phyloP scores from a whole-genome alignment of 2,888 invertebrate species.

The Parnassius smintheus region DNA sequence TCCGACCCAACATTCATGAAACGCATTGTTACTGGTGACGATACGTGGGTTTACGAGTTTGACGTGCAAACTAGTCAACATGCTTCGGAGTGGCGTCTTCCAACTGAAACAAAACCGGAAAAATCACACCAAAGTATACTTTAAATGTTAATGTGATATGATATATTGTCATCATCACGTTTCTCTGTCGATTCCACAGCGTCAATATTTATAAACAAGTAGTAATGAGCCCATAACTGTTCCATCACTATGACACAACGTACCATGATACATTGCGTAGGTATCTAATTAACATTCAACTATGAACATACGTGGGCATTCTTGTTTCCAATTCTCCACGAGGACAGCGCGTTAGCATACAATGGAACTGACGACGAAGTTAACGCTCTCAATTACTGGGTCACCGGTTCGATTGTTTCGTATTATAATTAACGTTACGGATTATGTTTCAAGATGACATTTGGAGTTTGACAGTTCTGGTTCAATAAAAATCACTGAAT shows the following conservation, averaged over 20 bases:
- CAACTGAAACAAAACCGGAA: too few relatives aligned
- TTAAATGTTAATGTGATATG: too few relatives aligned
- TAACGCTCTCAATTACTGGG: constrained; percentile 46
- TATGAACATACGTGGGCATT: constrained; percentile 25
- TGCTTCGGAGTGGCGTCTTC: too few relatives aligned
- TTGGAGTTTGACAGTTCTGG: constrained; percentile 15
- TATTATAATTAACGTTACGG: constrained; percentile 21
- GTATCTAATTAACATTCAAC: constrained; percentile 20
- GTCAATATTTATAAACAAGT: too few relatives aligned
- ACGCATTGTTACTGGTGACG: too few relatives aligned
- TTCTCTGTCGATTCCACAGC: too few relatives aligned
- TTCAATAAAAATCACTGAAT: neutral
- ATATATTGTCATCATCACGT: too few relatives aligned
- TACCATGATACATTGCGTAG: neutral
- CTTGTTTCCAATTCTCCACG: constrained; percentile 10
- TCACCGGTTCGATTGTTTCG: constrained; percentile 50
- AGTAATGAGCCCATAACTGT: neutral
- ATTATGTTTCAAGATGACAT: constrained; percentile 17
- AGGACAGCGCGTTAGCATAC: constrained; percentile 53
- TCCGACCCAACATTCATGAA: too few relatives aligned
- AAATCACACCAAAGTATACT: too few relatives aligned
- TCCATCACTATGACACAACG: neutral
- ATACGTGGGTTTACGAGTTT: too few relatives aligned
- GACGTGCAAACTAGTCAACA: too few relatives aligned
- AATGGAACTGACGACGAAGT: constrained; percentile 47